A percentile compares a stretch with the other conserved stretches of the same genome.
Evolutionary conservation across 1,140 invertebrate species (phyloP).

Genomic region (Drosophila nigrodunni): DNA sequence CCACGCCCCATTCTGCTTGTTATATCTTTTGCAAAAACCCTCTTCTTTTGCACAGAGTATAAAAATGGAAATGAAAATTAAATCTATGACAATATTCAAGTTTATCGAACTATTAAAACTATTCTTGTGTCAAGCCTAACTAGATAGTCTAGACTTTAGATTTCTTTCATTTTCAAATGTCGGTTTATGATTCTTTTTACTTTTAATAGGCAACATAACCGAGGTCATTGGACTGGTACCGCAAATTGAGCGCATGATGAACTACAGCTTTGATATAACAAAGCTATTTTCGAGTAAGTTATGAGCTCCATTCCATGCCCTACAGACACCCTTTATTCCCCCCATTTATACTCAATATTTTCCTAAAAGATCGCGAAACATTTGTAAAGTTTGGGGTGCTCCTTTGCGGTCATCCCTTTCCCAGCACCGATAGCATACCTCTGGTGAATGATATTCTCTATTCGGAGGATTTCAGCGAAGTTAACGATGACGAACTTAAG

Average conservation of each 20-base stretch:
- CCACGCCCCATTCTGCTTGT: too few relatives aligned
- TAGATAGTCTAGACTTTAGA: neutral
- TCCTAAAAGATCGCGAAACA: conserved; percentile 66
- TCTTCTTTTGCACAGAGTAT: too few relatives aligned
- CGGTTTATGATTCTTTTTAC: neutral
- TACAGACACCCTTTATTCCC: neutral
- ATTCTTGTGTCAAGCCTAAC: too few relatives aligned
- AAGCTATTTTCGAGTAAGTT: conserved; percentile 76
- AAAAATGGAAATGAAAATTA: too few relatives aligned
- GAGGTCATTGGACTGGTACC: conserved; percentile 70
- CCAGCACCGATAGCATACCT: conserved; percentile 78
- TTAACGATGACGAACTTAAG: conserved; percentile 85
- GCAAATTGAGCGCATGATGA: conserved; percentile 72
- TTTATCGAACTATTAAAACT: too few relatives aligned
- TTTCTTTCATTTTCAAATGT: neutral
- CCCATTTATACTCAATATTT: neutral
- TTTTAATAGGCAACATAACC: conserved; percentile 61
- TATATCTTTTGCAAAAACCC: too few relatives aligned
- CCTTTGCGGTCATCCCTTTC: conserved; percentile 87
- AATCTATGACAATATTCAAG: too few relatives aligned
- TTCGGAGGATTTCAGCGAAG: conserved; percentile 85
- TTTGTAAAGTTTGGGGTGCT: conserved; percentile 86
- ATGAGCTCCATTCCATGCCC: neutral
- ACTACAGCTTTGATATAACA: conserved; percentile 80
- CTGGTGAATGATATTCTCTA: conserved; percentile 85